Evolutionary conservation across 2,888 invertebrate genomes (phyloP).

Genomic region (Osmoderma eremita): DNA sequence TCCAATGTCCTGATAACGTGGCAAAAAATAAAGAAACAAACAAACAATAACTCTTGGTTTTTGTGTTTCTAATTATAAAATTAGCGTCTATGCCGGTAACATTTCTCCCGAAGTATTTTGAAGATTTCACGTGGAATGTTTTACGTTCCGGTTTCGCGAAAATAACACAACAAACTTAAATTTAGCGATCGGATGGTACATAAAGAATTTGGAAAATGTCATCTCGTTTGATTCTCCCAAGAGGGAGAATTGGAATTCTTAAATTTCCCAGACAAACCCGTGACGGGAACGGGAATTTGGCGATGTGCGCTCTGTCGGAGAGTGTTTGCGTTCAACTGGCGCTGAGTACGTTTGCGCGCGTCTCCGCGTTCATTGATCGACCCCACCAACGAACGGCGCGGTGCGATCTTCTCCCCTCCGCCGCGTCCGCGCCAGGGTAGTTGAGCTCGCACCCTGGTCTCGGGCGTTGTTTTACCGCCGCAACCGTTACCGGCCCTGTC

Average conservation of each 20-base stretch:
- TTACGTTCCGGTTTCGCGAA: no score
- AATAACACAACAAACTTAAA: no score
- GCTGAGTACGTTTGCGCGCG: slow-evolving; percentile 49
- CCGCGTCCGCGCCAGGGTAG: slow-evolving; percentile 55
- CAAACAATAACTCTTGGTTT: no score
- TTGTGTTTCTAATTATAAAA: no score
- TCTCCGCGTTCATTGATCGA: slow-evolving; percentile 60
- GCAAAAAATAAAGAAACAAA: no score
- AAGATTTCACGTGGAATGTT: no score
- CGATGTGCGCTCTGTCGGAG: background rate
- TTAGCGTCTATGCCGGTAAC: no score
- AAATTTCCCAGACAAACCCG: slow-evolving; percentile 13
- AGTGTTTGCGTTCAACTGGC: slow-evolving; percentile 9
- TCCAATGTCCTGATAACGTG: no score
- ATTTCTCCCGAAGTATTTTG: no score
- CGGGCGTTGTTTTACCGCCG: slow-evolving; percentile 57
- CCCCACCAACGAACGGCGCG: slow-evolving; percentile 54
- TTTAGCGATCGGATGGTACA: no score
- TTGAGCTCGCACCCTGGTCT: slow-evolving; percentile 57
- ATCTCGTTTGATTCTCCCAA: no score
- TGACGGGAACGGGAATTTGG: background rate
- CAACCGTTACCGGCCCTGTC: slow-evolving; percentile 11
- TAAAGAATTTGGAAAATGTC: no score
- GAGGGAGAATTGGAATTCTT: background rate
- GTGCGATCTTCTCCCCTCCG: slow-evolving; percentile 51